Conservation (phyloP, 2,888 invertebrate genomes). For the Drosophila neutralis region DNA sequence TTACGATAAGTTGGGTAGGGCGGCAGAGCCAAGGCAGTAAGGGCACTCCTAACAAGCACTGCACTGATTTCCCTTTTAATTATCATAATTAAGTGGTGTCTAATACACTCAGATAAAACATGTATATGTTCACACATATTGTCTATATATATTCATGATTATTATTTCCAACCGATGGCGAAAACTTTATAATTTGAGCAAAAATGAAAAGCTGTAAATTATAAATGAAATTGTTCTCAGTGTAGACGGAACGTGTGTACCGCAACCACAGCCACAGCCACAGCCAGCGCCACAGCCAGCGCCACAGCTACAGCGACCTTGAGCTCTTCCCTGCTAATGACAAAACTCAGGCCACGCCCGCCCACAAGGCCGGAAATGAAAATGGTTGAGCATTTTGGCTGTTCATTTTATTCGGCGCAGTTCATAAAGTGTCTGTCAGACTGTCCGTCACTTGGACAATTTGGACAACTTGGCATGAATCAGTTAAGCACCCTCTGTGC, state of each 20-base stretch:
- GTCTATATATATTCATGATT: neutral
- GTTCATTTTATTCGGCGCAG: neutral
- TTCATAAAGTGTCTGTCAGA: neutral
- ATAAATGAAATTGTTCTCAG: constrained; percentile 2
- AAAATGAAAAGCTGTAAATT: neutral
- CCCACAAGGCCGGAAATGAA: constrained; percentile 24
- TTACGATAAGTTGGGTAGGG: constrained; percentile 37
- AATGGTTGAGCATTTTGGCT: constrained; percentile 9
- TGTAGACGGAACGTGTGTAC: constrained; percentile 1
- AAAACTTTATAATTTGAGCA: neutral
- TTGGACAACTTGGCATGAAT: constrained; percentile 10
- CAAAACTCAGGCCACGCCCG: constrained; percentile 11
- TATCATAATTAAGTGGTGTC: constrained; percentile 65
- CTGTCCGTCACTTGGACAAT: constrained; percentile 3
- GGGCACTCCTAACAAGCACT: constrained; percentile 33
- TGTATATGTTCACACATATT: neutral
- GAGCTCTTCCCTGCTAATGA: constrained; percentile 13
- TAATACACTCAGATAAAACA: constrained; percentile 1
- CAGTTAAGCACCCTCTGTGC: neutral
- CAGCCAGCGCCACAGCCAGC: too few relatives aligned
- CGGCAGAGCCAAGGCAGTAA: constrained; percentile 34
- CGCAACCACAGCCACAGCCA: neutral
- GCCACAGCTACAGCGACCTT: constrained; percentile 17
- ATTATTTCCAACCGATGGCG: neutral
- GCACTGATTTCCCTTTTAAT: constrained; percentile 73